These are phyloP conservation scores for Ridgeia piscesae DNA, from an alignment of 1,140 invertebrate species.

Conservation along the genomic window DNA sequence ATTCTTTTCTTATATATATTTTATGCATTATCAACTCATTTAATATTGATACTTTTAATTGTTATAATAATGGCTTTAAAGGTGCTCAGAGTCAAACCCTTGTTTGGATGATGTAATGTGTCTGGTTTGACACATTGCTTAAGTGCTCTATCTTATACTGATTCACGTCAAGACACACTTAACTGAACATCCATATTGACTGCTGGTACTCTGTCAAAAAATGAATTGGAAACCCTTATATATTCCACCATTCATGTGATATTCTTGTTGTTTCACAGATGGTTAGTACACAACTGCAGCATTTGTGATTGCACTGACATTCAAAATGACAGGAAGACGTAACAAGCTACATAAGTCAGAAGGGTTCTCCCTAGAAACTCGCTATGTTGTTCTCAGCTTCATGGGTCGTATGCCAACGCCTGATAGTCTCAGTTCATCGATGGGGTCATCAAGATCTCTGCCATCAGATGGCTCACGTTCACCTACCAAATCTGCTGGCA, in stretches of 20 bases:
- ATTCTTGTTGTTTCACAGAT: slow-evolving; percentile 36
- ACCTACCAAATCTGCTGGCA: slow-evolving; percentile 7
- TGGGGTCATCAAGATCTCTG: background rate
- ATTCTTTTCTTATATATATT: no score
- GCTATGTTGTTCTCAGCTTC: slow-evolving; percentile 40
- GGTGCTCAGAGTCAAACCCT: no score
- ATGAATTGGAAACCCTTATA: background rate
- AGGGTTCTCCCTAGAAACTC: slow-evolving; percentile 39
- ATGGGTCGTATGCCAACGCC: slow-evolving; percentile 27
- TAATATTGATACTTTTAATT: no score
- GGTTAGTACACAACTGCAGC: slow-evolving; percentile 36
- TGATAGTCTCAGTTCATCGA: background rate
- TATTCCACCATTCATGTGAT: slow-evolving; percentile 28
- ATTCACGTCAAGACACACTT: no score
- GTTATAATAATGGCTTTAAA: no score
- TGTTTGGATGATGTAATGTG: no score
- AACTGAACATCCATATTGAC: no score
- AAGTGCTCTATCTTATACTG: no score
- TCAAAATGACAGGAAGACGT: slow-evolving; percentile 10
- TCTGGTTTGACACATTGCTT: no score
- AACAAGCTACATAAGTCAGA: slow-evolving; percentile 29
- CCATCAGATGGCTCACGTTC: background rate
- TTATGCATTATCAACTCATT: no score
- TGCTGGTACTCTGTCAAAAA: no score
- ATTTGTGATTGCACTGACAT: slow-evolving; percentile 23